A percentile compares a stretch with the other conserved stretches of the same genome.
These are phyloP conservation scores for Tympanoctomys barrerae DNA, from an alignment of 2,797 vertebrate species.

Conservation along the genomic window DNA sequence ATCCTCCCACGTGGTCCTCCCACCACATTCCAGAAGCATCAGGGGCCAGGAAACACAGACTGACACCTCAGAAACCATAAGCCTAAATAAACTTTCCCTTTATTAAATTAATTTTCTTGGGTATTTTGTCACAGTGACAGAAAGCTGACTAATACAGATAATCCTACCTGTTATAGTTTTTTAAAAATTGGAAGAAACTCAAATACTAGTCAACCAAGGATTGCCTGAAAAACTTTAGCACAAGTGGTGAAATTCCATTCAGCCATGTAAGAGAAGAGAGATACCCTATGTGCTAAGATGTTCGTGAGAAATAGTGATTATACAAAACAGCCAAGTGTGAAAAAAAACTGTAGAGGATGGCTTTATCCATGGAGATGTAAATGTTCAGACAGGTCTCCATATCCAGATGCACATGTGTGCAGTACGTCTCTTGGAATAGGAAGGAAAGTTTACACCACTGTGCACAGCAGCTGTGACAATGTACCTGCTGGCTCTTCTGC, in stretches of 20 bases:
- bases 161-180: neutral
- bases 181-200: neutral
- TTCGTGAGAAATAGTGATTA: slow-evolving; percentile 25
- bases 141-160: neutral
- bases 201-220: neutral
- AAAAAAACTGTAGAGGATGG: neutral
- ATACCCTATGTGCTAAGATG: neutral
- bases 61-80: neutral
- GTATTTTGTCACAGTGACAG: neutral
- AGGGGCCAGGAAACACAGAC: neutral
- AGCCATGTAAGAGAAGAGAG: neutral
- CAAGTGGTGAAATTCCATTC: slow-evolving; percentile 17
- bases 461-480: neutral
- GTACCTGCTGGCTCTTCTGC: neutral
- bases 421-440: neutral
- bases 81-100: neutral
- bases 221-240: slow-evolving; percentile 44
- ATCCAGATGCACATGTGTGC: neutral
- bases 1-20: too few species aligned
- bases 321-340: neutral
- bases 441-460: neutral
- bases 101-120: neutral
- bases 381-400: neutral
- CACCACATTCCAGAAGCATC: neutral
- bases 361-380: neutral